Evolutionary conservation across 2,113 vertebrate species (phyloP).

Genomic region (Labeo rohita): DNA sequence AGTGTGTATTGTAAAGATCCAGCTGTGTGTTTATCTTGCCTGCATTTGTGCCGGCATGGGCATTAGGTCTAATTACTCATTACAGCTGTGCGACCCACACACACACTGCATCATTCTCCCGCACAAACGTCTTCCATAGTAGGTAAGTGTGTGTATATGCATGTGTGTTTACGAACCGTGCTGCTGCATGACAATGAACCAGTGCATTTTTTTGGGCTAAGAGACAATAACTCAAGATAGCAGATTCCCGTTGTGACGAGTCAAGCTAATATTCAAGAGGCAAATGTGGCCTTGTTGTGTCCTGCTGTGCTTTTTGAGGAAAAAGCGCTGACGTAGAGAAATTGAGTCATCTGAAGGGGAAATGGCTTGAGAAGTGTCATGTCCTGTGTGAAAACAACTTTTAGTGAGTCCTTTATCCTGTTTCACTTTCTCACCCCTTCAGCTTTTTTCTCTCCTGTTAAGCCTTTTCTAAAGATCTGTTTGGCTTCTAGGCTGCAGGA

Average conservation of each 20-base stretch:
- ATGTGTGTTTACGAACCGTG: background rate
- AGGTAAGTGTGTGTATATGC: slow-evolving; percentile 16
- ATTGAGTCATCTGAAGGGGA: slow-evolving; percentile 37
- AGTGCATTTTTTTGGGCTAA: background rate
- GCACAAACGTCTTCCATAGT: background rate
- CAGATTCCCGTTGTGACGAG: slow-evolving; percentile 32
- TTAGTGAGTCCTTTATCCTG: background rate
- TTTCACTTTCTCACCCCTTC: background rate
- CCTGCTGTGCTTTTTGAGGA: slow-evolving; percentile 52
- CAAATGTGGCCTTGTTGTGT: slow-evolving; percentile 45
- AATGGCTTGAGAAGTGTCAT: slow-evolving; percentile 8
- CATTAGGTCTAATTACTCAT: slow-evolving; percentile 30
- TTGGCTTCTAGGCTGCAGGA: slow-evolving; percentile 5
- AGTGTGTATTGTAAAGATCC: background rate
- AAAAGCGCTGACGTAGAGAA: slow-evolving; percentile 34
- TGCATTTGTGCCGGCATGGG: slow-evolving; percentile 18
- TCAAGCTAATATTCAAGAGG: slow-evolving; percentile 8
- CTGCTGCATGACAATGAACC: slow-evolving; percentile 22
- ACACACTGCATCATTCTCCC: background rate
- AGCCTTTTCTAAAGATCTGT: slow-evolving; percentile 16
- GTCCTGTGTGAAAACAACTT: slow-evolving; percentile 16
- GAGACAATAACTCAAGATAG: slow-evolving; percentile 22
- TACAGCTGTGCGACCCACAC: background rate
- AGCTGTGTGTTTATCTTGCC: slow-evolving; percentile 37
- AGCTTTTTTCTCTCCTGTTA: background rate